phyloP scores from a whole-genome alignment of 2,797 vertebrate genomes.

The Hemitrygon akajei region DNA sequence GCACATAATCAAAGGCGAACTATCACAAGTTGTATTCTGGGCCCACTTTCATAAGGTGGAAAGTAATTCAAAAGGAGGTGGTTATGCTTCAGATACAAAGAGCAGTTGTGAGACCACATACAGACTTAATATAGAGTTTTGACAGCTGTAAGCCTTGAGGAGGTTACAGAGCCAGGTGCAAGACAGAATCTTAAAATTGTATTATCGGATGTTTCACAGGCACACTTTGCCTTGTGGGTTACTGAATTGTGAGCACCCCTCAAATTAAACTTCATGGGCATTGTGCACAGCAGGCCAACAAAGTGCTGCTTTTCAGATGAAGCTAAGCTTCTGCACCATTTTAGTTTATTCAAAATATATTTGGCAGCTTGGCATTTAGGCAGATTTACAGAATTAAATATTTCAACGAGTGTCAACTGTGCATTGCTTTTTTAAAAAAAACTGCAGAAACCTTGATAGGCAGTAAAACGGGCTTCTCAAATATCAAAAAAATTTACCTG shows the following conservation, averaged over 20 bases:
- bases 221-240: no score
- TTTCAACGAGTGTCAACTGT: neutral
- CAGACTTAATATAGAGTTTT: no score
- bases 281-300: no score
- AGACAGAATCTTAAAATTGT: no score
- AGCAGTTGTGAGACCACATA: no score
- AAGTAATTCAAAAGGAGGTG: neutral
- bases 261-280: no score
- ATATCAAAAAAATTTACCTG: neutral
- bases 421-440: neutral
- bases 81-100: no score
- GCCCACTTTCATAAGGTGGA: neutral
- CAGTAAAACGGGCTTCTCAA: neutral
- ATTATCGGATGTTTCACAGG: no score
- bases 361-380: neutral
- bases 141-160: no score
- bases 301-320: no score
- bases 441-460: neutral
- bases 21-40: neutral
- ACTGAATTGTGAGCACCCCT: no score
- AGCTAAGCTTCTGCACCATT: neutral
- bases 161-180: no score
- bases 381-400: neutral
- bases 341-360: neutral
- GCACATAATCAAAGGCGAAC: neutral